phyloP scores from a whole-genome alignment of 2,888 invertebrate genomes.

The Luperina nickerlii region DNA sequence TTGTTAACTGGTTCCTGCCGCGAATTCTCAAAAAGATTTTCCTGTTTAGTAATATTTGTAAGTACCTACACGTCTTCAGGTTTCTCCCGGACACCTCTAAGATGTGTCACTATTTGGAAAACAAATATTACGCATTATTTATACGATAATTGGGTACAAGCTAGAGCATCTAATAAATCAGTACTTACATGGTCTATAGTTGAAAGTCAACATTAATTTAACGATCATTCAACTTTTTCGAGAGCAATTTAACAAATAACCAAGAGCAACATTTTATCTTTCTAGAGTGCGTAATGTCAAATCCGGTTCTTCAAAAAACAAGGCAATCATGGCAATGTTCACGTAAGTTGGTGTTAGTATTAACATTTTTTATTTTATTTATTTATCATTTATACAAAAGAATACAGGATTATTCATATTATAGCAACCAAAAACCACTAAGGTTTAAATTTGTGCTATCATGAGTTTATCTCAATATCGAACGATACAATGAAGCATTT shows the following conservation, averaged over 20 bases:
- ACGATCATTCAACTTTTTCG: neutral
- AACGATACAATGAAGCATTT: too few relatives aligned
- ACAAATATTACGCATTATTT: neutral
- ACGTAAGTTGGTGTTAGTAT: neutral
- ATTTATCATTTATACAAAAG: too few relatives aligned
- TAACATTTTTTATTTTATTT: neutral
- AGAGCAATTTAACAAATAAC: neutral
- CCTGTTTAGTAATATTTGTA: conserved; percentile 25
- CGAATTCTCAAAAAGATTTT: conserved; percentile 3
- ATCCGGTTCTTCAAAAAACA: conserved; percentile 14
- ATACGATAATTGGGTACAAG: neutral
- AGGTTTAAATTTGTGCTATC: too few relatives aligned
- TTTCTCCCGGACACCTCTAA: neutral
- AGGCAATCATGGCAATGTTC: neutral
- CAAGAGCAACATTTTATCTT: conserved; percentile 4
- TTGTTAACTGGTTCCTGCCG: neutral
- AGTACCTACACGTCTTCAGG: conserved; percentile 8
- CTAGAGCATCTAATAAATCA: too few relatives aligned
- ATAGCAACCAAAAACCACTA: too few relatives aligned
- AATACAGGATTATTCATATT: too few relatives aligned
- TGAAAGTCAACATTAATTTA: neutral
- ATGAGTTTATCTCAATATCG: too few relatives aligned
- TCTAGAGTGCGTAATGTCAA: neutral
- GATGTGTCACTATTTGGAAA: neutral
- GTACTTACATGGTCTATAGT: neutral